phyloP scores from a whole-genome alignment of 2,888 invertebrate genomes.

The Sinopyrophorus schimmeli region DNA sequence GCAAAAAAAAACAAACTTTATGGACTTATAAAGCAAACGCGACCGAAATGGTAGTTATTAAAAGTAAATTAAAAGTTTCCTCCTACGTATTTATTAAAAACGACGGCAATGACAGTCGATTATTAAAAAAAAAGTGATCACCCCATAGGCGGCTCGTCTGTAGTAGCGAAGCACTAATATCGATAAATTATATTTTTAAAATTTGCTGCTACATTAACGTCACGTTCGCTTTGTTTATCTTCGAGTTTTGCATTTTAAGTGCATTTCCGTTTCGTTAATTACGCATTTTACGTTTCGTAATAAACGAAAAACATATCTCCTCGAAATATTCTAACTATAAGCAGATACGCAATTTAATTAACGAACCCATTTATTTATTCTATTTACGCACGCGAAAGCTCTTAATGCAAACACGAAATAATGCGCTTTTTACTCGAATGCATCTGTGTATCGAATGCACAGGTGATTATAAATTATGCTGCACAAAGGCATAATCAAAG shows the following conservation, averaged over 20 bases:
- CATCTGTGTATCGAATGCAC: neutral
- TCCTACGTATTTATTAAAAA: slow-evolving; percentile 26
- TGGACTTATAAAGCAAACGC: too few relatives aligned
- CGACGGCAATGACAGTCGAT: slow-evolving; percentile 22
- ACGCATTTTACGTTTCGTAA: too few relatives aligned
- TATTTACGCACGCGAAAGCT: too few relatives aligned
- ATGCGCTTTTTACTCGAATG: too few relatives aligned
- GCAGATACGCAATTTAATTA: too few relatives aligned
- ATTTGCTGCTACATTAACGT: slow-evolving; percentile 24
- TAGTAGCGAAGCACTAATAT: slow-evolving; percentile 24
- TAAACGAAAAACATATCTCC: slow-evolving; percentile 2
- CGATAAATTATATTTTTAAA: slow-evolving; percentile 22
- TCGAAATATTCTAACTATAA: too few relatives aligned
- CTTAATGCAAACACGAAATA: too few relatives aligned
- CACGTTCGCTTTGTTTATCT: slow-evolving; percentile 20
- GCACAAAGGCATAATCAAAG: slow-evolving; percentile 15
- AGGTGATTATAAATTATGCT: slow-evolving; percentile 1
- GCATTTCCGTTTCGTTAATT: slow-evolving; percentile 6
- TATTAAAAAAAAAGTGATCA: slow-evolving; percentile 27
- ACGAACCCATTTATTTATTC: too few relatives aligned
- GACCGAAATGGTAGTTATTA: slow-evolving; percentile 21
- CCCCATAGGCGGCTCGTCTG: slow-evolving; percentile 26
- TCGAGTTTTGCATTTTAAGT: slow-evolving; percentile 16
- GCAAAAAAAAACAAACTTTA: too few relatives aligned
- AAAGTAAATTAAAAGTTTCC: slow-evolving; percentile 25